phyloP scores from a whole-genome alignment of 2,888 invertebrate species.

The Cantharis flavilabris region DNA sequence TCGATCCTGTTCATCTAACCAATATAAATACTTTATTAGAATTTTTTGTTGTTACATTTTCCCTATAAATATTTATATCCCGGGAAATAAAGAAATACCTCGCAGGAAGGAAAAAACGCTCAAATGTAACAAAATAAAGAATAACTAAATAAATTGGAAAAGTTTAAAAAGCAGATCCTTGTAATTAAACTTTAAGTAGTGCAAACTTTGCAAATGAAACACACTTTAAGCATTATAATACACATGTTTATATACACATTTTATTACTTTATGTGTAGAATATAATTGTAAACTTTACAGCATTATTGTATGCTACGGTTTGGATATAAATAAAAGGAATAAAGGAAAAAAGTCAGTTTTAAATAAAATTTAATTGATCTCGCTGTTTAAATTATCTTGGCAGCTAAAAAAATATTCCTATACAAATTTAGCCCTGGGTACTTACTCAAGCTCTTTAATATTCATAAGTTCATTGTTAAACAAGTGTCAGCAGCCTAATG shows the following conservation, averaged over 20 bases:
- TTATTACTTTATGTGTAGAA: neutral
- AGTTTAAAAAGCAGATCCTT: neutral
- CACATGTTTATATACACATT: neutral
- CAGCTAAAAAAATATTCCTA: too few species aligned
- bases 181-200: neutral
- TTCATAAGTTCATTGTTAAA: too few species aligned
- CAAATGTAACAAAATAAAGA: neutral
- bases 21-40: neutral
- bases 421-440: too few species aligned
- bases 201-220: neutral
- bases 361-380: too few species aligned
- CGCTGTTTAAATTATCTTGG: too few species aligned
- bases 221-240: neutral
- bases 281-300: neutral
- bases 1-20: neutral
- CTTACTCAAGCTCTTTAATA: too few species aligned
- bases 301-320: neutral
- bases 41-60: neutral
- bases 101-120: neutral
- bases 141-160: neutral
- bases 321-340: neutral
- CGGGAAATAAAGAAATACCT: neutral
- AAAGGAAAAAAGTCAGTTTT: too few species aligned
- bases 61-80: neutral
- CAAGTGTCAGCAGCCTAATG: too few species aligned